Percentiles rank a stretch among this genome's conserved stretches.
Conservation (phyloP, 2,888 invertebrate species). For the Apamea monoglypha region DNA sequence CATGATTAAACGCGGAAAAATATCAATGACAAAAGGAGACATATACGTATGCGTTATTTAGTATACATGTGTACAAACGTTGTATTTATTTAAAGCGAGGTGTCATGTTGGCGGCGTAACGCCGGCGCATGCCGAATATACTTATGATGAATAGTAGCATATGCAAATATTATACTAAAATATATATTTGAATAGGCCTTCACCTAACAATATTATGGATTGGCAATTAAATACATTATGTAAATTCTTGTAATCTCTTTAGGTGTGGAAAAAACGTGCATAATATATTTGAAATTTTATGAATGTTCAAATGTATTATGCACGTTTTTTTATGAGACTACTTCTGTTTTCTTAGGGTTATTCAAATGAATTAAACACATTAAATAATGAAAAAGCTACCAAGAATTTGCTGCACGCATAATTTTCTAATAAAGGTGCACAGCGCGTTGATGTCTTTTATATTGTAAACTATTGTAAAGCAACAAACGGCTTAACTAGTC, state of each 20-base stretch:
- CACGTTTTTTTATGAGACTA: too few species aligned
- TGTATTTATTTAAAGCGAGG: conserved; percentile 42
- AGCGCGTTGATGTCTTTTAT: conserved; percentile 80
- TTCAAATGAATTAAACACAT: conserved; percentile 33
- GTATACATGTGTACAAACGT: conserved; percentile 63
- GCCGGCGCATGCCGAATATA: conserved; percentile 48
- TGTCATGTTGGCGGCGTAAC: conserved; percentile 37
- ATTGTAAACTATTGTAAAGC: conserved; percentile 45
- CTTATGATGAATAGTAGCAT: conserved; percentile 33
- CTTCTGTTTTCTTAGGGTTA: conserved; percentile 11
- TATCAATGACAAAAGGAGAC: conserved; percentile 79
- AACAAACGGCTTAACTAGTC: conserved; percentile 15
- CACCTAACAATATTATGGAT: conserved; percentile 54
- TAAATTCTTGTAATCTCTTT: conserved; percentile 33
- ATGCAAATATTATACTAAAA: conserved; percentile 49
- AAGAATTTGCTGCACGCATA: conserved; percentile 32
- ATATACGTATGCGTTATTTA: conserved; percentile 72
- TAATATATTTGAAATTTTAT: conserved; percentile 29
- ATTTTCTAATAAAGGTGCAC: conserved; percentile 34
- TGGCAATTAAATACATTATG: conserved; percentile 49
- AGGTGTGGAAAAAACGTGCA: conserved; percentile 43
- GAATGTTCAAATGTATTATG: conserved; percentile 18
- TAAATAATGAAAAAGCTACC: conserved; percentile 33
- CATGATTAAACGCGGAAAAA: conserved; percentile 75
- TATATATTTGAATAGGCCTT: conserved; percentile 50